Evolutionary conservation across 2,797 vertebrate genomes (phyloP), one percentile per base, ranked within the genome.

Genomic region (Falco peregrinus): DNA sequence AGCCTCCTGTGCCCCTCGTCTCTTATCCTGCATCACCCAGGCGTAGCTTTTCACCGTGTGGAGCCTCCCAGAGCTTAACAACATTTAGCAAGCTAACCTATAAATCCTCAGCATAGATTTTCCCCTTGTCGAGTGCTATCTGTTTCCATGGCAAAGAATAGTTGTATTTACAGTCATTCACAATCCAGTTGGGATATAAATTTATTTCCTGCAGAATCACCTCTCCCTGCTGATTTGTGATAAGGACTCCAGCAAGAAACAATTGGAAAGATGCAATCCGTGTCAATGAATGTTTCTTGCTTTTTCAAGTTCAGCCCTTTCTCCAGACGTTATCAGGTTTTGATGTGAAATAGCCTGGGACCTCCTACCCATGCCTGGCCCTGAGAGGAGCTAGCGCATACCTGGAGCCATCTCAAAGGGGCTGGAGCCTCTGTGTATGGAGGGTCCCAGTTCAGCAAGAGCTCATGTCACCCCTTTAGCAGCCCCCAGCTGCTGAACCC

Each of bases 91-190:
- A 64, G 68, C 74, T 48, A 50, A 74, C 80, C 88, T 16, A 4
- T 94, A 87, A 95, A 91, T 95, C 88, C 73, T 61, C 12, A 17
- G 88, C 69, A 26, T 3, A 50, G 57, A 57, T 75, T 68, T 84
- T 75, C 65, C 71, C 21, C 71, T 48, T 80, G 90, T 47, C 65
- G 13, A 61, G 69, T 60, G 6, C 74, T 53, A 45, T 91, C 93
- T 88, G 95, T 94, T 96, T 90, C 92, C 91, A 95, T 97, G 92
- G 93, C 87, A 75, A 91, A 59, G 69, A 78, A 47, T 35, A 1
- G 22, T 35, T 81, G 91, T 83, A 8, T 91, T 94, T 81, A 88
- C 71, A 90, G 91, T 86, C 93, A 90, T 59, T 94, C 79, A 67
- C 57, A 54, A 35, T 12, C 73, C 80, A 10, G 61, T 29, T 37